Evolutionary conservation across 2,113 vertebrate genomes (phyloP).

Genomic region (Mormoops blainvillei): DNA sequence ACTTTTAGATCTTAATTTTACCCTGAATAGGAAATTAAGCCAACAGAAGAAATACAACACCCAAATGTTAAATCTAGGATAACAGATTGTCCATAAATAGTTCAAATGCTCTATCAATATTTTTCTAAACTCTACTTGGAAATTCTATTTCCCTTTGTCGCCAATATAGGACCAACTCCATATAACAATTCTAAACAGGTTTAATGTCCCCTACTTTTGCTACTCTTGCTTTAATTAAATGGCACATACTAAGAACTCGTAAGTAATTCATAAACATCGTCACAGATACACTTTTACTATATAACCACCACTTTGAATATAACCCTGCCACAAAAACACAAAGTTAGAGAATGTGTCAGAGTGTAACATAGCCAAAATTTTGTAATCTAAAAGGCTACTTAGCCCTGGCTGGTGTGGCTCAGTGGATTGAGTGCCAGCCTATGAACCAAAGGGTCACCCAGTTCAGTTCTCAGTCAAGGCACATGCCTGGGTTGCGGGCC

Average conservation of each 20-base stretch:
- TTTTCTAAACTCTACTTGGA: background rate
- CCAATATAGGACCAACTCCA: background rate
- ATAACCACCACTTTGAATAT: background rate
- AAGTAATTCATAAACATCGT: background rate
- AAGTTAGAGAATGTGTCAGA: background rate
- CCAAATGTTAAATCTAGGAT: background rate
- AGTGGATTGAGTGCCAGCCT: too few relatives aligned
- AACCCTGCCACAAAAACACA: background rate
- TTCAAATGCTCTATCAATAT: background rate
- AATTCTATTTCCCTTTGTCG: background rate
- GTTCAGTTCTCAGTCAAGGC: too few relatives aligned
- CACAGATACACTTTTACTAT: background rate
- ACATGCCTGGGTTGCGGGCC: too few relatives aligned
- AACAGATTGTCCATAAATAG: background rate
- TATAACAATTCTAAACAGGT: background rate
- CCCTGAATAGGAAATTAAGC: background rate
- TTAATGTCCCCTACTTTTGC: background rate
- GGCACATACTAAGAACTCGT: background rate
- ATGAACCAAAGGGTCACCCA: too few relatives aligned
- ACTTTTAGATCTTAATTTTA: constrained; percentile 8
- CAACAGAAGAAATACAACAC: background rate
- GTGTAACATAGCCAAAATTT: background rate
- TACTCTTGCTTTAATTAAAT: background rate
- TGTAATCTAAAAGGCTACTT: background rate
- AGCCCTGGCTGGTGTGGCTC: too few relatives aligned